These are phyloP conservation scores for Bufo bufo DNA, from an alignment of 2,113 vertebrate species.

Conservation along the genomic window DNA sequence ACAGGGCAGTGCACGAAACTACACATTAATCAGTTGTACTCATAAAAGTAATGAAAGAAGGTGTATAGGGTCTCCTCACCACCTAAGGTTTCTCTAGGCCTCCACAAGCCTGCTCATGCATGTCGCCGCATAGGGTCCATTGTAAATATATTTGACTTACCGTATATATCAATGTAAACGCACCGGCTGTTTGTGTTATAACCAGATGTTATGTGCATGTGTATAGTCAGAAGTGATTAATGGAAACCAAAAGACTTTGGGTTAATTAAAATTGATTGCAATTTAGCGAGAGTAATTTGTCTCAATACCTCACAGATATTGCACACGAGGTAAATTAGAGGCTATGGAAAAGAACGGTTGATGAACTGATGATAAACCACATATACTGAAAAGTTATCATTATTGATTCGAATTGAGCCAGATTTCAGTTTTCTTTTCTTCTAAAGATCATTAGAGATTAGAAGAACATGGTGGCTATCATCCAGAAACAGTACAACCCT, in stretches of 20 bases:
- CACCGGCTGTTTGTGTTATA: conserved; percentile 1
- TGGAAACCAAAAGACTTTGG: conserved; percentile 38
- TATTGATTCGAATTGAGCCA: neutral
- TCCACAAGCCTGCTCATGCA: neutral
- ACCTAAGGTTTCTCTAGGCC: neutral
- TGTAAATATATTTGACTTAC: conserved; percentile 5
- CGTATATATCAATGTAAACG: conserved; percentile 13
- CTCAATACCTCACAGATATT: conserved; percentile 35
- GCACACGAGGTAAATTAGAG: conserved; percentile 12
- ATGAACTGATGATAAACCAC: neutral
- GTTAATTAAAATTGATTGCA: conserved; percentile 57
- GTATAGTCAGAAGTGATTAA: conserved; percentile 49
- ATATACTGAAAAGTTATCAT: neutral
- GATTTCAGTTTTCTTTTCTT: too few relatives aligned
- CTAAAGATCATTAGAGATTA: too few relatives aligned
- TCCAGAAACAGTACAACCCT: too few relatives aligned
- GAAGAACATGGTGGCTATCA: too few relatives aligned
- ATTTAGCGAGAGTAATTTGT: conserved; percentile 52
- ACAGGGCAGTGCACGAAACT: neutral
- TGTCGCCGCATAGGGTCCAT: neutral
- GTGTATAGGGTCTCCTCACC: neutral
- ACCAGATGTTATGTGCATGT: conserved; percentile 34
- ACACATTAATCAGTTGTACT: conserved; percentile 8
- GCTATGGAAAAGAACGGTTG: neutral
- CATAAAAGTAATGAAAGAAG: neutral